These are phyloP conservation scores for Piscicola geometra DNA, from an alignment of 2,888 invertebrate species.

Conservation along the genomic window DNA sequence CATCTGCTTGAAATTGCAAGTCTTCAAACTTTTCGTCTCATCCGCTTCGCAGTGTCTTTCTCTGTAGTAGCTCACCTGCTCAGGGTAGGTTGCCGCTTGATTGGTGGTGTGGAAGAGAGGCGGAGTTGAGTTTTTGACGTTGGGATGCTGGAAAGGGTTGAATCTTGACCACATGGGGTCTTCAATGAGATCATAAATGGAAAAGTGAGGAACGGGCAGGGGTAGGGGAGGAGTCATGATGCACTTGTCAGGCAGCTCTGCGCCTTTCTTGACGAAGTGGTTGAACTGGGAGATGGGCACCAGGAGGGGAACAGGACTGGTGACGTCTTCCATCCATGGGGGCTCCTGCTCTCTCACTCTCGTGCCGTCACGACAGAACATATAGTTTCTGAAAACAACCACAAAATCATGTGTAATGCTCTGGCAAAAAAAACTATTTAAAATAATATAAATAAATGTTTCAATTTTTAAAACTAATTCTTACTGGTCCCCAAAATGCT, in stretches of 20 bases:
- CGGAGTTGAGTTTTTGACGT: conserved; percentile 14
- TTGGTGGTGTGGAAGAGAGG: not conserved
- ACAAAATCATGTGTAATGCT: no score
- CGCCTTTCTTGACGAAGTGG: not conserved
- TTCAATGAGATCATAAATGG: conserved; percentile 27
- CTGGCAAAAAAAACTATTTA: no score
- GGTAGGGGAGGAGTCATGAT: conserved; percentile 21
- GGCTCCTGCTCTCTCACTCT: conserved; percentile 4
- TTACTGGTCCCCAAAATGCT: conserved; percentile 2
- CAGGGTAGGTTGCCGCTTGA: not conserved
- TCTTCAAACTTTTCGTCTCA: conserved; percentile 1
- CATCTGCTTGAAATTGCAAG: conserved; percentile 25
- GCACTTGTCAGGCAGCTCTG: conserved; percentile 26
- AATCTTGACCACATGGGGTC: conserved; percentile 32
- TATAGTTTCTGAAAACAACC: conserved; percentile 14
- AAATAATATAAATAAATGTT: no score
- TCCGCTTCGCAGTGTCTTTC: conserved; percentile 5
- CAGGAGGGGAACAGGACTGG: conserved; percentile 19
- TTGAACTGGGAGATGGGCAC: conserved; percentile 10
- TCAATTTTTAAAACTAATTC: not conserved
- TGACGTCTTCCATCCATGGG: conserved; percentile 22
- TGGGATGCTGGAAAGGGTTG: conserved; percentile 23
- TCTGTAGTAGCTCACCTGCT: not conserved
- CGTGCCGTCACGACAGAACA: conserved; percentile 7
- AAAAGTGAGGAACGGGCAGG: conserved; percentile 14